Base-by-base conservation (phyloP, 2,888 invertebrate species). In the Caenorhabditis sp. region DNA sequence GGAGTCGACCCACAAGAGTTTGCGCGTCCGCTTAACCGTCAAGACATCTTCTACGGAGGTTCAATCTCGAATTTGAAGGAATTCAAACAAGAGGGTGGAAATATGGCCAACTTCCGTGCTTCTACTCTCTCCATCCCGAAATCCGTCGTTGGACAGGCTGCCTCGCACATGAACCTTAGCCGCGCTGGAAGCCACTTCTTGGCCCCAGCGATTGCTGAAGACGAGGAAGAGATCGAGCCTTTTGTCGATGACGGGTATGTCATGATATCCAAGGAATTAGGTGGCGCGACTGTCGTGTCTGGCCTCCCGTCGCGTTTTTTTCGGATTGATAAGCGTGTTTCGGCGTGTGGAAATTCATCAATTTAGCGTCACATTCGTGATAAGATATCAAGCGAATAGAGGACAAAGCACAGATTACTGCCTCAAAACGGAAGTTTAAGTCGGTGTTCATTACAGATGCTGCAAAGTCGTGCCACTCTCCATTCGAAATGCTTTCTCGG, bases 41-140 rank as follows among this genome's bases (percentile, higher is more conserved):
- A 96, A 89, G 98, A 98, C 90, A 96, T 97, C 88, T 97, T 98
- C 92, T 97, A 97, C 91, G 95, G 95, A 2, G 96, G 98, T 30
- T 96, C 96, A 50, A 94, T 98, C 24, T 92, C 94, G 76, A 95
- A 97, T 91, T 92, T 98, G 85, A 95, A 95, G 0, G 95, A 96
- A 90, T 96, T 93, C 91, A 85, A 88, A 30, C 79, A 85, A n/a
- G 88, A 88, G 53, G 87, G 77, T 41, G 75, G 77, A 56, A 78
- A 74, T 58, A 75, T 80, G 72, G 3, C 55, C 17, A 59, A 58
- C 46, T 83, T 76, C 58, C 75, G 84, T 37, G 77, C 79, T 4
- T 81, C 81, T 2, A 78, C 83, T 20, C 52, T 79, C 2, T 82
- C 82, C 1, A 84, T 84, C 43, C 84, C 84, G 46, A 72, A 68